Percentiles rank a stretch among this genome's conserved stretches.
phyloP scores from a whole-genome alignment of 2,888 invertebrate genomes.

The Drosophila peninsularis region DNA sequence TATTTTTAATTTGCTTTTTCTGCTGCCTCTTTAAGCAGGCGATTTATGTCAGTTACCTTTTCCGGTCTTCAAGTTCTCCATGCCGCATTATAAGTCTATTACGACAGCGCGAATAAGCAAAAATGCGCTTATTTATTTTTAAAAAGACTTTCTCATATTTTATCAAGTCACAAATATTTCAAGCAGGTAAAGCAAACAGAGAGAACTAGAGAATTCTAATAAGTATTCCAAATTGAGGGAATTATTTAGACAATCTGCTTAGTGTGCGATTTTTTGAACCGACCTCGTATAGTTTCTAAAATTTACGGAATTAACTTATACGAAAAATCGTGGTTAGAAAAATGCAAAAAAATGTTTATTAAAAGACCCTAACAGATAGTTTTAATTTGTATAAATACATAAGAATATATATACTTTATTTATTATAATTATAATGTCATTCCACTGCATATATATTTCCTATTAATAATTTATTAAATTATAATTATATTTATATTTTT shows the following conservation, averaged over 20 bases:
- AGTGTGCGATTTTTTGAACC: neutral
- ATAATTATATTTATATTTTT: too few species aligned
- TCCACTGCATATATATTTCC: neutral
- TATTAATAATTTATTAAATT: neutral
- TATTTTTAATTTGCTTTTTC: constrained; percentile 68
- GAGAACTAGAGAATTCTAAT: neutral
- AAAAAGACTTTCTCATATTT: neutral
- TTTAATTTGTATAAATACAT: too few species aligned
- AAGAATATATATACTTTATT: too few species aligned
- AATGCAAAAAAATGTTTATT: too few species aligned
- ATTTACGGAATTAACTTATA: too few species aligned
- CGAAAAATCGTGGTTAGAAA: too few species aligned
- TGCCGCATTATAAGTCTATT: constrained; percentile 27
- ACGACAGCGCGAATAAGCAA: constrained; percentile 20
- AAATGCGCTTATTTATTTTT: constrained; percentile 13
- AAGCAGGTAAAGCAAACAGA: neutral
- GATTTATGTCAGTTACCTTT: constrained; percentile 65
- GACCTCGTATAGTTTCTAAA: too few species aligned
- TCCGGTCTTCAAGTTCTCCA: constrained; percentile 37
- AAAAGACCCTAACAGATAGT: too few species aligned
- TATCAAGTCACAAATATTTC: neutral
- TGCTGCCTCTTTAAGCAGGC: constrained; percentile 54
- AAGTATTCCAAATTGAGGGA: too few species aligned
- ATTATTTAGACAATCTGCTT: neutral
- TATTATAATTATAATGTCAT: too few species aligned